Conservation (phyloP, 2,797 vertebrate genomes). For the Netta rufina region DNA sequence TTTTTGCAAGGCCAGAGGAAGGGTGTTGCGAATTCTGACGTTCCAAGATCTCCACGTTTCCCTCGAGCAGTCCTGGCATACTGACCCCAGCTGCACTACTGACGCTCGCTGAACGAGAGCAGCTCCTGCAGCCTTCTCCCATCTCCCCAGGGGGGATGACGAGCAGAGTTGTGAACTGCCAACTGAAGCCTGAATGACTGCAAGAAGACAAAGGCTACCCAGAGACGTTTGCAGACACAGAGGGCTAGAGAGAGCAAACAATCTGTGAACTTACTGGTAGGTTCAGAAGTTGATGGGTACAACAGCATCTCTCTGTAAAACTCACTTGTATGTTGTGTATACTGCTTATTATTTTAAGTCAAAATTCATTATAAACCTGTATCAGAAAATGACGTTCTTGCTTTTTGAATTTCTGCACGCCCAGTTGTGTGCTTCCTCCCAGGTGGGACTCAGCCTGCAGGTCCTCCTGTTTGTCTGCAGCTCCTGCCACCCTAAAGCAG, state of each 20-base stretch:
- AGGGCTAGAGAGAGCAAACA: background rate
- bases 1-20: background rate
- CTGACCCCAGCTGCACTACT: background rate
- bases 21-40: rapidly evolving
- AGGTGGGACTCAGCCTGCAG: rapidly evolving
- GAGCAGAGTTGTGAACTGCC: background rate
- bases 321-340: constrained; percentile 79
- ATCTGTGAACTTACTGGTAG: constrained; percentile 37
- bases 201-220: background rate
- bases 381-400: constrained; percentile 42
- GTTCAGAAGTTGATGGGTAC: background rate
- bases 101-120: background rate
- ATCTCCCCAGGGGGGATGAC: background rate
- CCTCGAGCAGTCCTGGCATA: background rate
- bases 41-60: rapidly evolving
- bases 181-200: background rate
- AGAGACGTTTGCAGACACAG: background rate
- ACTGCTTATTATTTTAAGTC: constrained; percentile 79
- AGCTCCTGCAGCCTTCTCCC: background rate
- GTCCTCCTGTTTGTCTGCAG: background rate
- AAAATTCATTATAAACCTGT: constrained; percentile 71
- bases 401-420: constrained; percentile 20
- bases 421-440: rapidly evolving
- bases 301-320: constrained; percentile 48
- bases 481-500: background rate